A percentile compares a stretch with the other conserved stretches of the same genome.
Evolutionary conservation across 2,113 vertebrate genomes (phyloP).

Genomic region (Sarotherodon lohbergeri): DNA sequence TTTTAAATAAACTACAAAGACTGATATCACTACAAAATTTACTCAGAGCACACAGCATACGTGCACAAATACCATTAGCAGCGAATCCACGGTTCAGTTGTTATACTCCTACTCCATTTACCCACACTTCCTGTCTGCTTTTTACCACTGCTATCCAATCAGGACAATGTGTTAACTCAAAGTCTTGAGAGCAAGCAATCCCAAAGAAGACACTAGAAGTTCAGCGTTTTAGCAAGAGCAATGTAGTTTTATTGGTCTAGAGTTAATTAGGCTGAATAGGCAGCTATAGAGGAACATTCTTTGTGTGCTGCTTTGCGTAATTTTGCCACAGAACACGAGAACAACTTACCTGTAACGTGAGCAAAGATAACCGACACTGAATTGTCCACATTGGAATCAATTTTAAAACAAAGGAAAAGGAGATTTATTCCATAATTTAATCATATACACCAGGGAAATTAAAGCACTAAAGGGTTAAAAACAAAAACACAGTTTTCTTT

Average conservation of each 20-base stretch:
- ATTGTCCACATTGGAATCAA: constrained; percentile 41
- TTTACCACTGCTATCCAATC: neutral
- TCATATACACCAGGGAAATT: constrained; percentile 19
- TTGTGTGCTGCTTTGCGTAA: constrained; percentile 42
- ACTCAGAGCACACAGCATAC: neutral
- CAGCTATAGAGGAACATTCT: constrained; percentile 51
- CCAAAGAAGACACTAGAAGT: constrained; percentile 5
- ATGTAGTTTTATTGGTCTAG: constrained; percentile 67
- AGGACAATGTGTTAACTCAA: neutral
- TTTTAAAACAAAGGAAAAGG: constrained; percentile 17
- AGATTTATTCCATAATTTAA: constrained; percentile 45
- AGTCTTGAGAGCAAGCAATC: neutral
- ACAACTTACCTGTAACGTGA: constrained; percentile 20
- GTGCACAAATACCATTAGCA: neutral
- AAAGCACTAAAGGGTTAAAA: constrained; percentile 20
- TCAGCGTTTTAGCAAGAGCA: constrained; percentile 35
- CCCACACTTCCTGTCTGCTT: neutral
- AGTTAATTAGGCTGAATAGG: constrained; percentile 54
- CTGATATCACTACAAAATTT: neutral
- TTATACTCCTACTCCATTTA: neutral
- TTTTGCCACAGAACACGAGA: constrained; percentile 40
- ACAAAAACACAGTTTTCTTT: neutral
- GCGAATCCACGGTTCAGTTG: neutral
- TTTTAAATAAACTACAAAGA: neutral
- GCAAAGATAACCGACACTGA: constrained; percentile 31